Base-by-base conservation (phyloP, 2,797 vertebrate species). In the Melanotaenia pygmaea region DNA sequence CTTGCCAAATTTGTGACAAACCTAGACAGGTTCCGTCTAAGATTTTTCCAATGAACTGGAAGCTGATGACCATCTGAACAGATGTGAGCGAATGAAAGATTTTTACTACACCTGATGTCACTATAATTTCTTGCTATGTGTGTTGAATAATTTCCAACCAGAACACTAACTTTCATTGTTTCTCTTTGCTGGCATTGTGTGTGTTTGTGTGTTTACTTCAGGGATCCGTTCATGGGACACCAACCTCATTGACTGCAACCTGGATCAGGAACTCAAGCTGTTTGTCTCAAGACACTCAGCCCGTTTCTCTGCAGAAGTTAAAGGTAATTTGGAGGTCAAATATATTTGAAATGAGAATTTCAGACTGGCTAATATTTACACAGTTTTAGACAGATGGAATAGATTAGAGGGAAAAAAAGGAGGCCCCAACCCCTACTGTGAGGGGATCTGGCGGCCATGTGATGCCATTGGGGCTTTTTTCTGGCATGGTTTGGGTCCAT, bases 201-300 rank as follows among this genome's bases (percentile, higher is more conserved):
- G 47, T 89, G 84, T 57, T 26, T 47, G 43, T 70, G 84, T 80
- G 84, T 74, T 0, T 88, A 88, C 91, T 89, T 28, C 85, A 99
- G 98, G 98, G 76, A 99, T 99, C 83, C 96, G 97, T 70, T 98
- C 98, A 82, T 99, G 98, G 98, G 97, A 99, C 93, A 96, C 97
- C 85, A 97, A 96, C 88, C 93, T 99, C 64, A 93, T 97, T 0
- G 96, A 98, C 86, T 99, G 97, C 92, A 99, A 99, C 93, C 91
- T 99, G 93, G 98, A 99, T 90, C 97, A 98, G 92, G 98, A 99
- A 82, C 94, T 99, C 67, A 99, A 99, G 83, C 96, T 99, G 80
- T 99, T 99, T 76, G 98, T 99, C 67, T 99, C 98, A 80, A 95
- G 98, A 86, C 98, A 99, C 91, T 99, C 98, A 0, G 98, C 97